Evolutionary conservation across 2,113 vertebrate genomes (phyloP), one percentile per base, ranked within the genome.

Genomic region (Camelus bactrianus): DNA sequence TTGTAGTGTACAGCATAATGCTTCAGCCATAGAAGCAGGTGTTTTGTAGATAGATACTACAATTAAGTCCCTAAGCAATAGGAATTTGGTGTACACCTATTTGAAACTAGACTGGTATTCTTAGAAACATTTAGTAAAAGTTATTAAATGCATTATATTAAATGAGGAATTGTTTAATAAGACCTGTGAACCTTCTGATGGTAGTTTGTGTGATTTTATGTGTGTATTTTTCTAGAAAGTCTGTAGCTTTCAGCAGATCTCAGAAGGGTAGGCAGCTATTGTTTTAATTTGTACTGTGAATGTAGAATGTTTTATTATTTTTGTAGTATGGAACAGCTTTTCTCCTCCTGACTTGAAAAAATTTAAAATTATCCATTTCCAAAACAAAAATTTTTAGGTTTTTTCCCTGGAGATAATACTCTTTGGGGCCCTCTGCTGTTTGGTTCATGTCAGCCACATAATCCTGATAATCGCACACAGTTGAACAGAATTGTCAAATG

Each of bases 71-170:
- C 56, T 30, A 52, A n/a, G 60, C 58, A 58, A 35, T 67, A 60
- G 80, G 60, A 65, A 69, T 86, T 70, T 52, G 13, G 28, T 75
- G 8, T 48, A 26, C 15, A 46, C 28, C 72, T 52, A 4, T 79
- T 79, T 95, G 54, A 93, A 93, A 93, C n/a, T 19, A 84, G 24
- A 60, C 80, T 79, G 56, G 35, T 13, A 28, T 54, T 87, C 72
- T 90, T 82, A 69, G 56, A 42, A 26, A 70, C 26, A 64, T n/a
- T 87, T 83, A 50, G 20, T 76, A 35, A 42, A 56, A 75, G 58
- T 60, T 77, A 50, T 20, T 85, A 50, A 72, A 10, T 94, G 48
- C 6, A 42, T 38, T 83, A 48, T 20, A 81, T 79, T 80, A 89
- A 67, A 26, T 52, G 42, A 69, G 32, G 26, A 28, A 19, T 75